Conservation (phyloP, 2,888 invertebrate genomes). For the Nebria brevicollis region DNA sequence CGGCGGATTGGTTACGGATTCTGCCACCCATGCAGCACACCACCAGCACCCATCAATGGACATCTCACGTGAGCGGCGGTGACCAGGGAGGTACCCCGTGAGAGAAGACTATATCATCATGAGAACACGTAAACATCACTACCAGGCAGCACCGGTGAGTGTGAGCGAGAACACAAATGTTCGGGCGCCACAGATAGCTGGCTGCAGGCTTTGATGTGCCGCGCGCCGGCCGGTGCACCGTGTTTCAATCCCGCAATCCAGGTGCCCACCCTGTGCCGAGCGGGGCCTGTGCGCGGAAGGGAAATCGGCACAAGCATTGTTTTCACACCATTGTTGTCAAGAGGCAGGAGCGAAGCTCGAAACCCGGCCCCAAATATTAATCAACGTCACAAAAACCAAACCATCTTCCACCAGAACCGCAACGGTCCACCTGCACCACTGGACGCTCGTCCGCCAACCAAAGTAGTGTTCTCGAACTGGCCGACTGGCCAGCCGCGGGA, state of each 20-base stretch:
- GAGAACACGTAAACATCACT: not conserved
- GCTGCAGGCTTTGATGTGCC: constrained; percentile 14
- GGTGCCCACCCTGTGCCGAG: constrained; percentile 7
- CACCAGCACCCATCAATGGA: constrained; percentile 5
- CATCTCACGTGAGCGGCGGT: constrained; percentile 11
- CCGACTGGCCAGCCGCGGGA: constrained; percentile 55
- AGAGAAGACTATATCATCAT: constrained; percentile 8
- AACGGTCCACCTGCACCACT: not conserved
- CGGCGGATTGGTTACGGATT: constrained; percentile 12
- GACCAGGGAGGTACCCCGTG: constrained; percentile 2
- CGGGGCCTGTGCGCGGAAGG: not conserved
- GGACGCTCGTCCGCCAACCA: not conserved
- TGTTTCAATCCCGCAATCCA: not conserved
- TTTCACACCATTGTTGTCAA: constrained; percentile 60
- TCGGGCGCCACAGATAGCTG: constrained; percentile 12
- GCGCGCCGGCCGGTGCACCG: constrained; percentile 14
- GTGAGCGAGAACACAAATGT: not conserved
- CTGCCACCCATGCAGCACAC: constrained; percentile 24
- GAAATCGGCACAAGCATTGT: constrained; percentile 54
- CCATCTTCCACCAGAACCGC: constrained; percentile 51
- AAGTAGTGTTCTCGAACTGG: constrained; percentile 46
- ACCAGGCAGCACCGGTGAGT: not conserved
- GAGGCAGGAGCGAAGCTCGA: constrained; percentile 59
- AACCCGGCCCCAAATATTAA: constrained; percentile 60
- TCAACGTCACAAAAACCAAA: constrained; percentile 60